A percentile compares a stretch with the other conserved stretches of the same genome.
These are phyloP conservation scores for Harpagus bidentatus DNA, from an alignment of 2,113 vertebrate species.

Conservation along the genomic window DNA sequence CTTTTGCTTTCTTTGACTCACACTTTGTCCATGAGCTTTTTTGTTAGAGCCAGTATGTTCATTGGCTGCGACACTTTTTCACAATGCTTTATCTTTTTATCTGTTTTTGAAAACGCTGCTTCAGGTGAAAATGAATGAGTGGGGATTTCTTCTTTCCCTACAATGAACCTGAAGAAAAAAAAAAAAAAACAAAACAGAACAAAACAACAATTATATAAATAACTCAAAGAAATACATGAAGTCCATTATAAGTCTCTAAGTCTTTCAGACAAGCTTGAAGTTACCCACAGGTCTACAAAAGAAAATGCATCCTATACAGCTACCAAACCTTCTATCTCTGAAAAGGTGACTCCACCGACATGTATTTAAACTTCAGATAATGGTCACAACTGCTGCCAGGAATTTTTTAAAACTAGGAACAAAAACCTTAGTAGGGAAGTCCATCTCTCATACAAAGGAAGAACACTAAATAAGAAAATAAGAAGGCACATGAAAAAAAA, in stretches of 20 bases:
- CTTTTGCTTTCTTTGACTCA: slow-evolving; percentile 68
- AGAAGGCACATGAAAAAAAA: not conserved
- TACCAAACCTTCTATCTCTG: not conserved
- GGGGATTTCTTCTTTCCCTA: slow-evolving; percentile 95
- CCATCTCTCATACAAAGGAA: not conserved
- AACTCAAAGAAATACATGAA: not conserved
- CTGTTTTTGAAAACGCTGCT: slow-evolving; percentile 65
- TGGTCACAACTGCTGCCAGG: not conserved
- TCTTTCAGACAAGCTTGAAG: not conserved
- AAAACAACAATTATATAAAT: not conserved
- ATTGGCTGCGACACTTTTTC: slow-evolving; percentile 52
- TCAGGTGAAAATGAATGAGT: slow-evolving; percentile 82
- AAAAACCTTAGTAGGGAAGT: not conserved
- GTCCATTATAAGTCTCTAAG: not conserved
- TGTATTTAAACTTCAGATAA: not conserved
- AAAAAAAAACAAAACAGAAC: not conserved
- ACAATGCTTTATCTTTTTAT: slow-evolving; percentile 59
- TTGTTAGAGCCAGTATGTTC: slow-evolving; percentile 76
- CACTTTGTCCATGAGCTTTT: slow-evolving; percentile 85
- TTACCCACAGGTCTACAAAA: not conserved
- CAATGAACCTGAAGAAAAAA: slow-evolving; percentile 84
- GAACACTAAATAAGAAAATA: not conserved
- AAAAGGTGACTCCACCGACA: not conserved
- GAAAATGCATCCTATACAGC: not conserved
- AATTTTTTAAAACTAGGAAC: not conserved